These are phyloP conservation scores for Doryteuthis pealeii DNA, from an alignment of 1,140 invertebrate genomes.

Conservation along the genomic window DNA sequence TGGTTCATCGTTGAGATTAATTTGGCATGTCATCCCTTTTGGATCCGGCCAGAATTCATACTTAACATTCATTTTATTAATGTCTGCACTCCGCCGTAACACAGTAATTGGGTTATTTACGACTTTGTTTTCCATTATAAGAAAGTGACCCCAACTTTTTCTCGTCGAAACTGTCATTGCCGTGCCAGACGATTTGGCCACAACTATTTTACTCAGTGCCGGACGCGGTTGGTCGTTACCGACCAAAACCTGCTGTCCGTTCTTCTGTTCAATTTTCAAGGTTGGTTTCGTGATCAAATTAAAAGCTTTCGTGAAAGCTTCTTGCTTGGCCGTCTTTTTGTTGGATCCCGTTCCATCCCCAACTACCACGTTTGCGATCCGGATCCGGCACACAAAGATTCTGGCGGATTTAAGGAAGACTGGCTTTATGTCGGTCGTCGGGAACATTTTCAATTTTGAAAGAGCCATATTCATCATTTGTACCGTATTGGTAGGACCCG, in stretches of 20 bases:
- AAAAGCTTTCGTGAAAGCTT: conserved; percentile 42
- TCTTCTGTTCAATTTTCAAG: conserved; percentile 33
- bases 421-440: conserved; percentile 16
- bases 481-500: neutral
- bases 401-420: conserved; percentile 6
- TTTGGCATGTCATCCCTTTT: conserved; percentile 28
- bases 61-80: conserved; percentile 36
- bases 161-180: conserved; percentile 4
- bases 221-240: neutral
- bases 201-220: neutral
- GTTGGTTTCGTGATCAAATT: conserved; percentile 31
- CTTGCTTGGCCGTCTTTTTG: conserved; percentile 43
- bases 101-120: conserved; percentile 22
- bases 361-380: conserved; percentile 32
- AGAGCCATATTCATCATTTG: conserved; percentile 30
- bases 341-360: conserved; percentile 26
- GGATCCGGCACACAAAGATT: conserved; percentile 32
- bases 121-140: conserved; percentile 27
- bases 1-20: conserved; percentile 34
- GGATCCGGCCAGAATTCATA: conserved; percentile 35
- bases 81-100: conserved; percentile 34
- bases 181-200: conserved; percentile 16
- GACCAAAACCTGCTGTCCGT: conserved; percentile 30
- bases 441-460: conserved; percentile 29
- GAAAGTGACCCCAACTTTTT: conserved; percentile 30